Evolutionary conservation across 1,140 invertebrate species (phyloP).

Genomic region (Drosophila teissieri): DNA sequence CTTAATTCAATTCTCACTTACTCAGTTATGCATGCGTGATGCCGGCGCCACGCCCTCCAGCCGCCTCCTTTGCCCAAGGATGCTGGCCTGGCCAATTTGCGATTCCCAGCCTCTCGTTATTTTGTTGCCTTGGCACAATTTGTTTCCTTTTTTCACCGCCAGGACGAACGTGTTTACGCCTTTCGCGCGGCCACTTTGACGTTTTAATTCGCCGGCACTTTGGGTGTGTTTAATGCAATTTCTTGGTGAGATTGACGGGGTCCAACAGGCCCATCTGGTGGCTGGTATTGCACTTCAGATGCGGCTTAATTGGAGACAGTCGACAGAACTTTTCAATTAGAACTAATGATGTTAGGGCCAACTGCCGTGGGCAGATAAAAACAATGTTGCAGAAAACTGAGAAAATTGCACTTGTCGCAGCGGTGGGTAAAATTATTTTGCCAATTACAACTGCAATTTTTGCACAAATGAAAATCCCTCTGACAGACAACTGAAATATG

Average conservation of each 20-base stretch:
- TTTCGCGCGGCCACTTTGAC: conserved; percentile 22
- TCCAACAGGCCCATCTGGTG: conserved; percentile 5
- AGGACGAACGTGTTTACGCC: conserved; percentile 26
- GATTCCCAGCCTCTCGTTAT: conserved; percentile 31
- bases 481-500: conserved; percentile 58
- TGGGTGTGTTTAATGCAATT: conserved; percentile 59
- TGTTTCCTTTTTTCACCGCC: conserved; percentile 10
- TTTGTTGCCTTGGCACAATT: conserved; percentile 51
- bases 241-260: conserved; percentile 23
- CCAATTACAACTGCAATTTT: conserved; percentile 75
- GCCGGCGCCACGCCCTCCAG: conserved; percentile 4
- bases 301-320: conserved; percentile 60
- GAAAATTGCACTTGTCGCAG: conserved; percentile 25
- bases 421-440: conserved; percentile 60
- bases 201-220: conserved; percentile 49
- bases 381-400: conserved; percentile 8
- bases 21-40: conserved; percentile 56
- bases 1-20: conserved; percentile 71
- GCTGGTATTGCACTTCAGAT: conserved; percentile 36
- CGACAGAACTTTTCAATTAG: conserved; percentile 73
- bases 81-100: conserved; percentile 48
- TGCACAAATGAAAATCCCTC: conserved; percentile 4
- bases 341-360: conserved; percentile 67
- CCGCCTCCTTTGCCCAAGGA: conserved; percentile 4
- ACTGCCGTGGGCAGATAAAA: conserved; percentile 18